phyloP scores from a whole-genome alignment of 2,888 invertebrate genomes.

The Polia nebulosa region DNA sequence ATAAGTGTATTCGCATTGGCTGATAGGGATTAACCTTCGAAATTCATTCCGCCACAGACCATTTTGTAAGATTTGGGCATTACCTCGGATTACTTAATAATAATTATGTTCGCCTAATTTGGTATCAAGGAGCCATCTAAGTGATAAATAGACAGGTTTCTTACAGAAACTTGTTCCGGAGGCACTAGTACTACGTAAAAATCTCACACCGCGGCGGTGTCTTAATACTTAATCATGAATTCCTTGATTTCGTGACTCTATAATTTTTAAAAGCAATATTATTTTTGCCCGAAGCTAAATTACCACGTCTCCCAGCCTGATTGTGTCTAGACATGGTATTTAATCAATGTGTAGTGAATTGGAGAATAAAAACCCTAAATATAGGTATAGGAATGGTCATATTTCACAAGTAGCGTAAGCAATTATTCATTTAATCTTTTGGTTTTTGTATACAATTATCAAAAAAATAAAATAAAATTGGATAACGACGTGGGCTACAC shows the following conservation, averaged over 20 bases:
- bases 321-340: neutral
- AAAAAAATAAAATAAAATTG: too few species aligned
- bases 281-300: neutral
- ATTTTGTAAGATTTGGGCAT: neutral
- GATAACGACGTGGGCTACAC: too few species aligned
- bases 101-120: neutral
- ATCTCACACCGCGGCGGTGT: neutral
- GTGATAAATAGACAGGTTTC: slow-evolving; percentile 39
- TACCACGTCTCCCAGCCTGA: neutral
- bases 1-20: neutral
- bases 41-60: neutral
- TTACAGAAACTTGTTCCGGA: slow-evolving; percentile 18
- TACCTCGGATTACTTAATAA: neutral
- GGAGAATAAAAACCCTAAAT: too few species aligned
- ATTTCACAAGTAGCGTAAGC: too few species aligned
- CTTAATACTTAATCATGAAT: slow-evolving; percentile 8
- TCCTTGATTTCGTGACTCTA: neutral
- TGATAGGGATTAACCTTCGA: neutral
- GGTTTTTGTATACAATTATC: too few species aligned
- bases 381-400: neutral
- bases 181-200: slow-evolving; percentile 10
- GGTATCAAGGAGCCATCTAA: slow-evolving; percentile 16
- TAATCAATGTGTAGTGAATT: neutral
- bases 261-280: slow-evolving; percentile 1
- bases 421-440: too few species aligned